Conservation (phyloP, 2,888 invertebrate genomes). For the Polyploca ridens region DNA sequence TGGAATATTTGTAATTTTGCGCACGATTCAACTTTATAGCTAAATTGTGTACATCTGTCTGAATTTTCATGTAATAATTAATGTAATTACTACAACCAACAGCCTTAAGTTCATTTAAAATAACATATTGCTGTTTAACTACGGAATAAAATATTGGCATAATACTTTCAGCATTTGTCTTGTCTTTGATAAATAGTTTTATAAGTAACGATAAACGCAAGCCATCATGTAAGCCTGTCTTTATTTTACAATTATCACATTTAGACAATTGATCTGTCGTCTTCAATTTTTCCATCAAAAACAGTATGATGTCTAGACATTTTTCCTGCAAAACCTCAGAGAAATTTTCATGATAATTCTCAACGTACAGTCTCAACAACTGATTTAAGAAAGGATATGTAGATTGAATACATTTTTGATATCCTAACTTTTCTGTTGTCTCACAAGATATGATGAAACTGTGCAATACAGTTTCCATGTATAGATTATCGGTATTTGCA, state of each 20-base stretch:
- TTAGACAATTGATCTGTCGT: slow-evolving; percentile 57
- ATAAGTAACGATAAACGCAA: slow-evolving; percentile 60
- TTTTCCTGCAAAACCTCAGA: slow-evolving; percentile 39
- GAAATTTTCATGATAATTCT: slow-evolving; percentile 45
- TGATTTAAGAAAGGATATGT: slow-evolving; percentile 68
- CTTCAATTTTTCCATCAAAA: slow-evolving; percentile 50
- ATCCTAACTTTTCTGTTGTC: slow-evolving; percentile 57
- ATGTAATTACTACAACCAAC: slow-evolving; percentile 58
- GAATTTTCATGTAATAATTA: slow-evolving; percentile 63
- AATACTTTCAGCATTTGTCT: slow-evolving; percentile 39
- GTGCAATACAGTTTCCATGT: slow-evolving; percentile 51
- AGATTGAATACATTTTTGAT: slow-evolving; percentile 42
- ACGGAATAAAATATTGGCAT: slow-evolving; percentile 40
- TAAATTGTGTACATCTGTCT: slow-evolving; percentile 70
- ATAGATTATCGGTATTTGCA: slow-evolving; percentile 34
- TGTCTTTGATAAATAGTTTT: slow-evolving; percentile 54
- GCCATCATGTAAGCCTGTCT: slow-evolving; percentile 64
- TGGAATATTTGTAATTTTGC: slow-evolving; percentile 56
- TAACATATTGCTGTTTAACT: slow-evolving; percentile 52
- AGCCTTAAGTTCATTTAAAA: slow-evolving; percentile 48
- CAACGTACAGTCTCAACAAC: slow-evolving; percentile 61
- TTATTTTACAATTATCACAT: slow-evolving; percentile 66
- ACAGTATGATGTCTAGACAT: slow-evolving; percentile 56
- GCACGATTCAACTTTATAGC: slow-evolving; percentile 66
- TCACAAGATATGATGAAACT: slow-evolving; percentile 52